phyloP scores from a whole-genome alignment of 2,113 vertebrate genomes.

The Lampris incognitus region DNA sequence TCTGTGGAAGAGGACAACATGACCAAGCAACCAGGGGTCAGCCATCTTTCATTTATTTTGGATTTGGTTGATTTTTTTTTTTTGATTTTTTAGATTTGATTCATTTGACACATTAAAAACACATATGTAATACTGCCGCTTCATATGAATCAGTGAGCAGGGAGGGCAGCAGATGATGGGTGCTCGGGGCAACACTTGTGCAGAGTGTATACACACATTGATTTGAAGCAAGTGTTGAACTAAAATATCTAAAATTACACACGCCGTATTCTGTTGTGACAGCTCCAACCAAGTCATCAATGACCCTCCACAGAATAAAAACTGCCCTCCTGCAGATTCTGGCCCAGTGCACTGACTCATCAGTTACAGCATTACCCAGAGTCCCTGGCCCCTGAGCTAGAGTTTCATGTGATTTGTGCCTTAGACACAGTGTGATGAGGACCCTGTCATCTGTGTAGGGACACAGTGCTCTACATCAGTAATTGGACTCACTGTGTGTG shows the following conservation, averaged over 20 bases:
- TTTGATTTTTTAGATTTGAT: not conserved
- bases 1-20: conserved; percentile 95
- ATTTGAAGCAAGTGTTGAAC: not conserved
- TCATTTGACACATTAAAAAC: not conserved
- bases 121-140: not conserved
- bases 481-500: conserved; percentile 46
- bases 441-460: conserved; percentile 57
- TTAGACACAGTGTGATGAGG: conserved; percentile 60
- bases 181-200: too few relatives aligned
- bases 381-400: conserved; percentile 68
- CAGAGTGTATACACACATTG: not conserved
- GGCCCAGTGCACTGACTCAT: conserved; percentile 57
- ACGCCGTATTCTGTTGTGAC: conserved; percentile 20
- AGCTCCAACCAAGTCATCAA: conserved; percentile 47
- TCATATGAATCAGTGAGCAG: too few relatives aligned
- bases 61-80: not conserved
- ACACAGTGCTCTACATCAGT: conserved; percentile 50
- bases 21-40: conserved; percentile 98
- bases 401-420: conserved; percentile 66
- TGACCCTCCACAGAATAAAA: conserved; percentile 51
- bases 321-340: conserved; percentile 66
- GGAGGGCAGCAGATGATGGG: too few relatives aligned
- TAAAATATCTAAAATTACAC: too few relatives aligned
- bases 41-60: conserved; percentile 52
- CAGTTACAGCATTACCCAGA: conserved; percentile 13